A percentile compares a stretch with the other conserved stretches of the same genome.
These are phyloP conservation scores for Catostylus mosaicus DNA, from an alignment of 30 jellyfish, hydroid and myxozoan genomes.

Conservation along the genomic window DNA sequence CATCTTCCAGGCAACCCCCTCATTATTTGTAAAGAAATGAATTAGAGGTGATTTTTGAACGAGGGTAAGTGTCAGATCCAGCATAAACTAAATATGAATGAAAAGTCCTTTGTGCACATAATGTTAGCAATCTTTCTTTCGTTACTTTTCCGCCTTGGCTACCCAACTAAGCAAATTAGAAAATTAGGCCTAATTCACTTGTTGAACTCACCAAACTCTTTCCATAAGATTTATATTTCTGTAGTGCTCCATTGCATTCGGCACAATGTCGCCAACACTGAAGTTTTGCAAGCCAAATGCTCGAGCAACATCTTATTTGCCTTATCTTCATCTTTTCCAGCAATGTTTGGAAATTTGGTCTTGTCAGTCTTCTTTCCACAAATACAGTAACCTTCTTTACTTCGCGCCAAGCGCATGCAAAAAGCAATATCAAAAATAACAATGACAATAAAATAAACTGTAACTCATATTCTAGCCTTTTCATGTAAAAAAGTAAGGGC, in stretches of 20 bases:
- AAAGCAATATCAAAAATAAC: background rate
- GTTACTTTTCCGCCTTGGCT: background rate
- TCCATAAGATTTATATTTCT: no score
- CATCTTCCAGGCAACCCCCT: no score
- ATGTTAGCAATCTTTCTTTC: background rate
- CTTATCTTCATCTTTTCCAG: background rate
- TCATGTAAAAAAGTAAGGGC: background rate
- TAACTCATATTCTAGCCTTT: background rate
- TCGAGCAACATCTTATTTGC: background rate
- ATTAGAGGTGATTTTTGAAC: no score
- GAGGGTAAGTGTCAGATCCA: no score
- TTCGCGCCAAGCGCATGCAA: background rate
- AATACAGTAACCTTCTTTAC: slow-evolving; percentile 2
- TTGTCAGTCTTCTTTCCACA: background rate
- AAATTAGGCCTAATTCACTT: background rate
- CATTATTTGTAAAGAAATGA: no score
- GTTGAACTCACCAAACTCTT: background rate
- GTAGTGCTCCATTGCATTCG: background rate
- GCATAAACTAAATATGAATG: no score
- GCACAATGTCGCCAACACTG: slow-evolving; percentile 1
- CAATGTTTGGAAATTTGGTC: background rate
- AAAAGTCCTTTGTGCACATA: background rate
- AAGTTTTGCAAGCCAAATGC: background rate
- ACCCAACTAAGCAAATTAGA: background rate
- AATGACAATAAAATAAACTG: background rate